Evolutionary conservation across 2,797 vertebrate species (phyloP).

Genomic region (Cuculus canorus): DNA sequence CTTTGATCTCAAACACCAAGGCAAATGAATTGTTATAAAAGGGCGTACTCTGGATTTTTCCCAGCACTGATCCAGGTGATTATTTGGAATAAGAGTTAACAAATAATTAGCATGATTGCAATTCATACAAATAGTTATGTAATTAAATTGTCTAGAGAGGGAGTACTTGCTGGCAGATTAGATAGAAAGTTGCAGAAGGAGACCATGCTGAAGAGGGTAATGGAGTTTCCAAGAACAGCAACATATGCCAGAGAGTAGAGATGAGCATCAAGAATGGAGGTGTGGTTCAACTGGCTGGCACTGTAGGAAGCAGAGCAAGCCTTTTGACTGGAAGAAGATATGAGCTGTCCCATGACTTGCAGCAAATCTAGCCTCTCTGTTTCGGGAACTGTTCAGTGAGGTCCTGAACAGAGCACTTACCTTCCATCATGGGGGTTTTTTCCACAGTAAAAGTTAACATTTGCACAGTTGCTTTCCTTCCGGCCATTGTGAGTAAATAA

Average conservation of each 20-base stretch:
- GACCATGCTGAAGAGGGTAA: neutral
- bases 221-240: neutral
- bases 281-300: neutral
- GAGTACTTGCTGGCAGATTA: neutral
- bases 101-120: neutral
- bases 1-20: conserved; percentile 20
- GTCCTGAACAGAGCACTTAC: neutral
- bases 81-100: neutral
- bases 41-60: neutral
- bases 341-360: neutral
- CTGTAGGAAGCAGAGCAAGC: neutral
- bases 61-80: neutral
- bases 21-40: conserved; percentile 8
- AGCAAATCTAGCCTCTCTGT: neutral
- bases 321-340: neutral
- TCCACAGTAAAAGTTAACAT: neutral
- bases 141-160: neutral
- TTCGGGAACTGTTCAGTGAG: neutral
- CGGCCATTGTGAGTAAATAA: neutral
- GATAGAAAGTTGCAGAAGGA: neutral
- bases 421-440: neutral
- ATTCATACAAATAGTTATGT: neutral
- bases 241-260: neutral
- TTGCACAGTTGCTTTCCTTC: neutral
- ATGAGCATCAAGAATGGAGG: neutral